Base-by-base conservation (phyloP, 2,797 vertebrate genomes). In the Brachymystax lenok region DNA sequence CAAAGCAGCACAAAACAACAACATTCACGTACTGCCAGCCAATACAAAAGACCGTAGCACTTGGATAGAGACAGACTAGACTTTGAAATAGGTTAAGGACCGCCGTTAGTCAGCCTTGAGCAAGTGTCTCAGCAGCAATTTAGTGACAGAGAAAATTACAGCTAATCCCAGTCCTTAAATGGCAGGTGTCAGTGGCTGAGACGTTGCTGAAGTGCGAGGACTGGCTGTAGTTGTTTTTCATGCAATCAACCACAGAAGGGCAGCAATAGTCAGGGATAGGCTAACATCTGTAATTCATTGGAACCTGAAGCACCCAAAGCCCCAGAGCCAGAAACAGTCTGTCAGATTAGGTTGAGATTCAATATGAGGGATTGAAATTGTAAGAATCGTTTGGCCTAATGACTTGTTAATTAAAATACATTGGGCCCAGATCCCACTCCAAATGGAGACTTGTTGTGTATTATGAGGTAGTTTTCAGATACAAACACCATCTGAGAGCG, bases 361-460 rank as follows among this genome's bases (percentile, higher is more conserved):
- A 46, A 46, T 46, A 46, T 10, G 40, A 46, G 40, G 0, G 40
- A 46, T 46, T 13, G 40, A n/a, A 56, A 17, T n/a, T 17, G 16
- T 17, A 19, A n/a, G 52, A 56, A 19, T 19, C 16, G 2, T n/a
- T 56, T 19, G 19, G 52, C 52, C 52, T 64, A 64, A 64, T 4
- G 61, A 64, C 61, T 27, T 64, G 21, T 24, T 14, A 77, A 82
- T 75, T 59, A 74, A 72, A 52, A n/a, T 56, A 56, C 52, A 56
- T 56, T 56, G 5, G 19, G 52, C 16, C 28, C 35, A 52, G 63
- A 24, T 74, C 33, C 33, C 16, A 68, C 64, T 52, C 71, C 4
- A 50, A 33, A 66, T 13, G 75, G 63, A 40, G 54, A 17, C 61
- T 27, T 64, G n/a, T 63, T 24, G 21, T 3, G 24, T 64, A 12